Conservation (phyloP, 2,113 vertebrate genomes). For the Sebastes fasciatus region DNA sequence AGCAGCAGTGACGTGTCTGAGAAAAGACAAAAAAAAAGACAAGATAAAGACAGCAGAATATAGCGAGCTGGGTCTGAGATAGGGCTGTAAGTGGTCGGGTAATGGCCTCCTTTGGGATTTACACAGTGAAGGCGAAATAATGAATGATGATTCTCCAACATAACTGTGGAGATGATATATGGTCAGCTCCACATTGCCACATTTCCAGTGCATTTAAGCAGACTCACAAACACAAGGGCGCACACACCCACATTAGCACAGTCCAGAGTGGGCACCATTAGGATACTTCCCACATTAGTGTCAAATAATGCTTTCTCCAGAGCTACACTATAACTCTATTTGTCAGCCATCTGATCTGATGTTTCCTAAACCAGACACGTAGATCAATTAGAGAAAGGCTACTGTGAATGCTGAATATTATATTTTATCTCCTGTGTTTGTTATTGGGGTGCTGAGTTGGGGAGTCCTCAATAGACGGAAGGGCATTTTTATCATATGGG, state of each 20-base stretch:
- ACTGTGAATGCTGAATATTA: slow-evolving; percentile 5
- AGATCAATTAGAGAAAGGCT: slow-evolving; percentile 36
- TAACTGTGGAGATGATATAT: slow-evolving; percentile 20
- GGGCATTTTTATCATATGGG: slow-evolving; percentile 1
- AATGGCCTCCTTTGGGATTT: slow-evolving; percentile 39
- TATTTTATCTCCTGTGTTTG: neutral
- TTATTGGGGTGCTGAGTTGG: neutral
- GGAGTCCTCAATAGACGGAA: neutral
- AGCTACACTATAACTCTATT: slow-evolving; percentile 21
- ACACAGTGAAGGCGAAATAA: slow-evolving; percentile 20
- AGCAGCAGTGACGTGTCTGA: slow-evolving; percentile 29
- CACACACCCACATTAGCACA: slow-evolving; percentile 32
- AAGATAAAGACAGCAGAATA: slow-evolving; percentile 33
- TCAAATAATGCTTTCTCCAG: slow-evolving; percentile 41
- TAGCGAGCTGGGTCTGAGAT: slow-evolving; percentile 17
- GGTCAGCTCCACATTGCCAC: slow-evolving; percentile 39
- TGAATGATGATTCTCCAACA: slow-evolving; percentile 26
- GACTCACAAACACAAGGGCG: neutral
- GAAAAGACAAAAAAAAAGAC: slow-evolving; percentile 22
- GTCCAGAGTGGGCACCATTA: slow-evolving; percentile 58
- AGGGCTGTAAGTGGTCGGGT: slow-evolving; percentile 26
- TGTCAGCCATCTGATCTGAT: slow-evolving; percentile 45
- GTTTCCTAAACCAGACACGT: slow-evolving; percentile 31
- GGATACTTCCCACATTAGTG: slow-evolving; percentile 48
- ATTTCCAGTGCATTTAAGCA: slow-evolving; percentile 30